Conservation (phyloP, 2,113 vertebrate genomes). For the Nothobranchius furzeri region DNA sequence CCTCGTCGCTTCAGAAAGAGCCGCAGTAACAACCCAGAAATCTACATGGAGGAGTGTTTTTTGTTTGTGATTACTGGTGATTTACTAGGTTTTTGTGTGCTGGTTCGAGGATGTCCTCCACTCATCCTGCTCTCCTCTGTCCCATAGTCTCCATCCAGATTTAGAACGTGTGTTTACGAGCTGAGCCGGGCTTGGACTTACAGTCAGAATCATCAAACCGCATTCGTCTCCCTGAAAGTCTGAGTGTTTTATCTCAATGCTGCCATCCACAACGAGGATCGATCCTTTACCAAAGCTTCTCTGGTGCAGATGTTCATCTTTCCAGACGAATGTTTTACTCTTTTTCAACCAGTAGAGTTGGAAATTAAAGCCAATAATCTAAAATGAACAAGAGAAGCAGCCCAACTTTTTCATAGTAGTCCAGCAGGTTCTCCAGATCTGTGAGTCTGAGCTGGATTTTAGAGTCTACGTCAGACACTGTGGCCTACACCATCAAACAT, state of each 20-base stretch:
- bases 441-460: no score
- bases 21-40: constrained; percentile 48
- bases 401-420: no score
- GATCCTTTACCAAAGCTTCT: no score
- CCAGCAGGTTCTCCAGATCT: no score
- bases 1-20: constrained; percentile 41
- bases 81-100: constrained; percentile 23
- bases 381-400: no score
- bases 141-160: neutral
- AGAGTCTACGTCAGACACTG: no score
- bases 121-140: neutral
- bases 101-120: constrained; percentile 1
- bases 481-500: no score
- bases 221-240: neutral
- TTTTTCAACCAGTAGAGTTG: no score
- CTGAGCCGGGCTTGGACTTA: neutral
- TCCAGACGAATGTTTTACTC: no score
- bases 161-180: neutral
- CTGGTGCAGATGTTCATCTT: no score
- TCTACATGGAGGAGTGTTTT: constrained; percentile 35
- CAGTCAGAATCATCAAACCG: neutral
- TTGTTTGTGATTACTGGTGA: constrained; percentile 28
- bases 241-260: neutral
- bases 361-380: no score
- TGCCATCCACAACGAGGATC: neutral